Percentiles rank a stretch among this genome's conserved stretches.
These are phyloP conservation scores for Lasioglossum baleicum DNA, from an alignment of 1,140 invertebrate species.

Conservation along the genomic window DNA sequence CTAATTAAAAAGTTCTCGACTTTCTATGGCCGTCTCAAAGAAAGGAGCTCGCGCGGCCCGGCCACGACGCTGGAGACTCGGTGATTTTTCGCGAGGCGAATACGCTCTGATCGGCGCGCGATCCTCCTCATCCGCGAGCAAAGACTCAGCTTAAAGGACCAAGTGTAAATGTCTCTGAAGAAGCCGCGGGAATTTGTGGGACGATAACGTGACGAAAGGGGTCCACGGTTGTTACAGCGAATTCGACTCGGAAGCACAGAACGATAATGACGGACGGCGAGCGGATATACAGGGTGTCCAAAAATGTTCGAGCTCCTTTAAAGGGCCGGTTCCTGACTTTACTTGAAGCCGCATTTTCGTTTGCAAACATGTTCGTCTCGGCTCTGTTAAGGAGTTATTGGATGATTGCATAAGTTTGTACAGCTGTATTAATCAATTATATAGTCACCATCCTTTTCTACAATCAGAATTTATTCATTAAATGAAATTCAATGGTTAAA, in stretches of 20 bases:
- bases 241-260: background rate
- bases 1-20: constrained; percentile 47
- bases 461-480: too few species aligned
- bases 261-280: constrained; percentile 6
- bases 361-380: too few species aligned
- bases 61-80: background rate
- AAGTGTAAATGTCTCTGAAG: constrained; percentile 6
- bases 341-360: too few species aligned
- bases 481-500: too few species aligned
- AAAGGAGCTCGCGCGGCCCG: constrained; percentile 6
- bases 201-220: constrained; percentile 13
- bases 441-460: too few species aligned
- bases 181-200: constrained; percentile 11
- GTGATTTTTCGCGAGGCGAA: background rate
- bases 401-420: too few species aligned
- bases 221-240: background rate
- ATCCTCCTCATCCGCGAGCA: background rate
- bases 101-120: background rate
- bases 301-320: too few species aligned
- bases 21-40: constrained; percentile 37
- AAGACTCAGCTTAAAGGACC: background rate
- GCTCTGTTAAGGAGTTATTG: too few species aligned
- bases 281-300: too few species aligned
- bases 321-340: too few species aligned
- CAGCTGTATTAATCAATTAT: too few species aligned